Conservation (phyloP, 1,140 invertebrate genomes). For the Ceratina japonica region DNA sequence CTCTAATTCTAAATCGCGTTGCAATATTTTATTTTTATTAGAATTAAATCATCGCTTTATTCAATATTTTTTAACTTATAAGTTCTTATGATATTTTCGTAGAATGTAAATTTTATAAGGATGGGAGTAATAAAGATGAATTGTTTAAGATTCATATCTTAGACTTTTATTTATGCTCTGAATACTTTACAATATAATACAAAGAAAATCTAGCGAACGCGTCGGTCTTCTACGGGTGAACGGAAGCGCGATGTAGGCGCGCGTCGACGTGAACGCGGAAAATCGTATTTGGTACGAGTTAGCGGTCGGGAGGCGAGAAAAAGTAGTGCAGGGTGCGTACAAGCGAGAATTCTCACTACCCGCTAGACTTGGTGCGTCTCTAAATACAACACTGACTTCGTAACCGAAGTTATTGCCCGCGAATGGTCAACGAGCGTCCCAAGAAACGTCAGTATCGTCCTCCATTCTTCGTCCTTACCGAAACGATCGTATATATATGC, state of each 20-base stretch:
- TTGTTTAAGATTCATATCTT: slow-evolving; percentile 61
- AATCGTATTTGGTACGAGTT: slow-evolving; percentile 48
- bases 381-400: slow-evolving; percentile 49
- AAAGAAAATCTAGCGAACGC: slow-evolving; percentile 60
- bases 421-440: slow-evolving; percentile 3
- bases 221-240: slow-evolving; percentile 39
- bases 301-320: slow-evolving; percentile 18
- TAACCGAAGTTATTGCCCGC: slow-evolving; percentile 19
- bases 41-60: no score
- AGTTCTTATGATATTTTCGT: no score
- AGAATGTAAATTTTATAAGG: no score
- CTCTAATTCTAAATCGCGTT: no score
- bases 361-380: slow-evolving; percentile 49
- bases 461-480: no score
- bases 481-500: no score
- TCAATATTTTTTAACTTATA: no score
- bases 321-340: slow-evolving; percentile 45
- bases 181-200: slow-evolving; percentile 73
- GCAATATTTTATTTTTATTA: background rate
- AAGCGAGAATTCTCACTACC: slow-evolving; percentile 57
- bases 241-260: slow-evolving; percentile 29
- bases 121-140: background rate
- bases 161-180: slow-evolving; percentile 69
- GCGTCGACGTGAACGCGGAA: slow-evolving; percentile 24
- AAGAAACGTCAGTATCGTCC: background rate